Percentiles rank a stretch among this genome's conserved stretches.
phyloP scores from a whole-genome alignment of 2,113 vertebrate genomes.

The Petrocephalus zakoni region DNA sequence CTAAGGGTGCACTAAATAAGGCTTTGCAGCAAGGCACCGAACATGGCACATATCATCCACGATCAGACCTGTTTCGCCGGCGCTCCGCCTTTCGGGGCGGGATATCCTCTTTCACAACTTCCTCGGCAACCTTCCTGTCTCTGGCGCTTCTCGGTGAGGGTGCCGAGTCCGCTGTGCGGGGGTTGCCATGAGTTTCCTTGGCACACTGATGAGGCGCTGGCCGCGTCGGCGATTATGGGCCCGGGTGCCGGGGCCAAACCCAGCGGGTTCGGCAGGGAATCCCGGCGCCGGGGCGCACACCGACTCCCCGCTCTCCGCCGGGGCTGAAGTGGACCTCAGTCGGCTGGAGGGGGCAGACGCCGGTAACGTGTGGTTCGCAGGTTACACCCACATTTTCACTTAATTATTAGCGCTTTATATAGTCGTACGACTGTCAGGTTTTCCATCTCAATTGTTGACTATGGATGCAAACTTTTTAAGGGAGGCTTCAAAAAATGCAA shows the following conservation, averaged over 20 bases:
- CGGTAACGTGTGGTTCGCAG: conserved; percentile 38
- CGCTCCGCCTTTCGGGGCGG: conserved; percentile 12
- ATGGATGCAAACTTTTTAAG: neutral
- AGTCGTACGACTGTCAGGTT: neutral
- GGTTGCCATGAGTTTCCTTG: neutral
- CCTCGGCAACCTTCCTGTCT: neutral
- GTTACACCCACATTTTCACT: neutral
- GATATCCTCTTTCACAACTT: conserved; percentile 17
- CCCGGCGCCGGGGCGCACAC: neutral
- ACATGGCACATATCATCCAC: neutral
- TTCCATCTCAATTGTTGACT: neutral
- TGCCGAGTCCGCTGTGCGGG: too few relatives aligned
- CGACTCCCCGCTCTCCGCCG: neutral
- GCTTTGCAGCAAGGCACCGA: neutral
- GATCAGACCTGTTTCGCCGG: neutral
- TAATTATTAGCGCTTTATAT: neutral
- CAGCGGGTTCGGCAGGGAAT: neutral
- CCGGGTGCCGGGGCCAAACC: neutral
- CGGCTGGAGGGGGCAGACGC: conserved; percentile 48
- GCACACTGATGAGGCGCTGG: neutral
- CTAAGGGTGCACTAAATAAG: neutral
- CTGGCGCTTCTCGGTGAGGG: too few relatives aligned
- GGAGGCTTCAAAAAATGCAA: neutral
- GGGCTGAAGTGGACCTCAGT: conserved; percentile 50
- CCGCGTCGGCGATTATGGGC: neutral